Evolutionary conservation across 2,113 vertebrate genomes (phyloP), one percentile per base, ranked within the genome.

Genomic region (Gnathonemus echidnorhynchus): DNA sequence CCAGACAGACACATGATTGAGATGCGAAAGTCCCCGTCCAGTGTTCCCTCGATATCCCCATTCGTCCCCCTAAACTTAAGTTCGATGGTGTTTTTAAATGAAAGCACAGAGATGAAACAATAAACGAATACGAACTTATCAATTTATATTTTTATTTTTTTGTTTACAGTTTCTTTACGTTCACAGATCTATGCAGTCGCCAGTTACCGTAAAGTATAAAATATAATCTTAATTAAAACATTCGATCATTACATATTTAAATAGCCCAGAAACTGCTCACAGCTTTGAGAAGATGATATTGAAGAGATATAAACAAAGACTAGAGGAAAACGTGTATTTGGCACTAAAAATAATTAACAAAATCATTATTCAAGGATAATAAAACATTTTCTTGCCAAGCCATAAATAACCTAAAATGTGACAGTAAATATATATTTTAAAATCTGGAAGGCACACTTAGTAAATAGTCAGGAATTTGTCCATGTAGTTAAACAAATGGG

Each of bases 141-240:
- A 80, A 42, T 80, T 80, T 39, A 80, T 42, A 53, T 50, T 1
- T 88, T 88, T 31, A 62, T 66, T 89, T 85, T 86, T 90, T 90
- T 49, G n/a, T 85, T 87, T 11, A 50, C 45, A 87, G 46, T 62
- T 87, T 58, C 4, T 89, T 56, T 39, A 89, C 48, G 88, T 90
- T 91, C 74, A 91, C 45, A 83, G 45, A 88, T 88, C 92, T 93
- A 92, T 56, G 91, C 89, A 89, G 87, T 91, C n/a, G 86, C 80
- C 53, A 56, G 84, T 92, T 89, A 89, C 83, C 91, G 90, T 90
- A 92, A 92, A 94, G 93, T 90, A 93, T 90, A 94, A 93, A 94
- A 93, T 92, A 93, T 39, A 94, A 92, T 92, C 89, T 93, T 62
- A 90, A 77, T 91, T 87, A 91, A 92, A 91, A 90, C 24, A 90